Evolutionary conservation across 2,888 invertebrate species (phyloP).

Genomic region (Agrotis puta): DNA sequence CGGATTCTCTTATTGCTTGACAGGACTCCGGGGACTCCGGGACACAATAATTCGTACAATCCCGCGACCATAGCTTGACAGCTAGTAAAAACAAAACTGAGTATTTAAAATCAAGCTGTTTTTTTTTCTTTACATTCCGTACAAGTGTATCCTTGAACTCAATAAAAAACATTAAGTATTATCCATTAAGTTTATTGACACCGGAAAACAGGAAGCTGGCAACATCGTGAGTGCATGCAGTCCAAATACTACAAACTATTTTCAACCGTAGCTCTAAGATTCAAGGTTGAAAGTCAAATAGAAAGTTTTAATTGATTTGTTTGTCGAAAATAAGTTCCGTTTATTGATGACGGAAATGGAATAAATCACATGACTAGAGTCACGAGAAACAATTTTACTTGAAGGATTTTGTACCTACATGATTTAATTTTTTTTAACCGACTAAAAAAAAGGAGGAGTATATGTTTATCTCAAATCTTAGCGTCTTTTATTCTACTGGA

Average conservation of each 20-base stretch:
- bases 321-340: conserved; percentile 12
- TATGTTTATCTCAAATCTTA: not conserved
- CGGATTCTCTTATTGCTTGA: too few species aligned
- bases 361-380: conserved; percentile 13
- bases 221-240: conserved; percentile 10
- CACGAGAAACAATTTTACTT: too few species aligned
- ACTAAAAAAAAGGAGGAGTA: too few species aligned
- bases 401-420: not conserved
- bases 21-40: too few species aligned
- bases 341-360: conserved; percentile 25
- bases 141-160: conserved; percentile 26
- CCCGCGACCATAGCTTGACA: too few species aligned
- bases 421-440: too few species aligned
- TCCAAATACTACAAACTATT: conserved; percentile 20
- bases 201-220: conserved; percentile 38
- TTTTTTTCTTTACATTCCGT: not conserved
- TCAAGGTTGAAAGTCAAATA: conserved; percentile 29
- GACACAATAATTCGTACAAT: too few species aligned
- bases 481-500: too few species aligned
- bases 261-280: not conserved
- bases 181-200: conserved; percentile 17
- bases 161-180: conserved; percentile 24
- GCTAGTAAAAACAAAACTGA: too few species aligned
- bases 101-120: not conserved
- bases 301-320: not conserved